A percentile compares a stretch with the other conserved stretches of the same genome.
Evolutionary conservation across 2,888 invertebrate genomes (phyloP).

Genomic region (Erebia ligea): DNA sequence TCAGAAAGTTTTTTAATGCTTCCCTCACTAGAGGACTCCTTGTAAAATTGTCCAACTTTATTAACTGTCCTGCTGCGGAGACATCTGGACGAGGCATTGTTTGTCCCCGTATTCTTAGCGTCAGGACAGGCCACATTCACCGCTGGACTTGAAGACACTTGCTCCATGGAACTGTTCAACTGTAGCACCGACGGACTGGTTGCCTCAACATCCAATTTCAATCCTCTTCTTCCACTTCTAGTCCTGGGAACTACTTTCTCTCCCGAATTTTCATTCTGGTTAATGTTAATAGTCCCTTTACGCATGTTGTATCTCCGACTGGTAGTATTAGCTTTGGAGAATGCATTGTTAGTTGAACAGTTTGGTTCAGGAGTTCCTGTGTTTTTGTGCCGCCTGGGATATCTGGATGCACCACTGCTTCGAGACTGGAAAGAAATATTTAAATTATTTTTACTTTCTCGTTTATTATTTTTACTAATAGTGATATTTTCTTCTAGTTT

Average conservation of each 20-base stretch:
- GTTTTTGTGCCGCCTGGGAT: constrained; percentile 63
- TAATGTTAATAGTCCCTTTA: constrained; percentile 48
- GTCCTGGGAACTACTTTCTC: constrained; percentile 57
- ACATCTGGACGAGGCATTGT: constrained; percentile 31
- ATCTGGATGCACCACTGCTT: constrained; percentile 60
- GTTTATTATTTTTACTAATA: constrained; percentile 42
- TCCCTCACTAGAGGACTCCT: constrained; percentile 36
- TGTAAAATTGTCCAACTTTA: constrained; percentile 32
- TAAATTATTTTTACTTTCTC: constrained; percentile 48
- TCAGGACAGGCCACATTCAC: constrained; percentile 60
- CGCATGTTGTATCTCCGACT: constrained; percentile 48
- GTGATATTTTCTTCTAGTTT: constrained; percentile 47
- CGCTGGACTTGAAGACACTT: constrained; percentile 59
- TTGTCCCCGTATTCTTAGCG: constrained; percentile 42
- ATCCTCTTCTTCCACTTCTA: constrained; percentile 64
- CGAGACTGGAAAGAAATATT: constrained; percentile 64
- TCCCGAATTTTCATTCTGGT: constrained; percentile 63
- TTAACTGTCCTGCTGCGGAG: constrained; percentile 31
- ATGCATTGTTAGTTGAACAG: constrained; percentile 32
- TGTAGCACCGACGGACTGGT: constrained; percentile 45
- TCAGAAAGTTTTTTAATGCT: constrained; percentile 34
- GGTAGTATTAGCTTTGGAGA: constrained; percentile 30
- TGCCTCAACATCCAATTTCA: constrained; percentile 57
- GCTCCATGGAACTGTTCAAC: constrained; percentile 58
- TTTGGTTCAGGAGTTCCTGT: constrained; percentile 40